Evolutionary conservation across 2,797 vertebrate genomes (phyloP), one percentile per base, ranked within the genome.

Genomic region (Hippocampus kuda): DNA sequence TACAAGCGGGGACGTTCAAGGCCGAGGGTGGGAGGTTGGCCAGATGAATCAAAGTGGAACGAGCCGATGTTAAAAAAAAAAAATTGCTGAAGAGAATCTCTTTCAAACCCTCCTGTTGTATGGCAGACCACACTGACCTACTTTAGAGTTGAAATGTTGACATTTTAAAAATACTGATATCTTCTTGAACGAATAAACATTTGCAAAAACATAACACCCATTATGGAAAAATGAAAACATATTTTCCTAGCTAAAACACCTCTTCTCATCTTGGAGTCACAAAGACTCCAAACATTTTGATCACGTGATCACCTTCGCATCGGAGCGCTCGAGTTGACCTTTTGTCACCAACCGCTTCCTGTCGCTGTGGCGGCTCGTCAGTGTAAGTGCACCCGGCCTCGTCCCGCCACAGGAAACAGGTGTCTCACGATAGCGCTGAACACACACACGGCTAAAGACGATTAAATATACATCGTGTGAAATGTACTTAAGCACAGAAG

Each of bases 341-440:
- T 49, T 66, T 66, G 24, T 38, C 6, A 24, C 41, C 16, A 51
- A 66, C 16, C 48, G 5, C 65, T 53, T 66, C 65, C 65, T 66
- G 65, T 51, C 3, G 6, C 41, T 5, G 18, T 2, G 27, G 16
- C 7, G 1, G 3, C 30, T 62, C 20, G 48, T 41, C 60, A 11
- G 34, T 15, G 16, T 26, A 16, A 15, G 24, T 3, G 13, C 22
- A 5, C 22, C 7, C n/a, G 5, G 12, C 62, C 41, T 64, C 41
- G n/a, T 16, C 16, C 27, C 59, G 16, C 30, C 49, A 30, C 63
- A 65, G 63, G 63, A 65, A 48, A 4, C 63, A 20, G 63, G 63
- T 48, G 15, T 65, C 24, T 26, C 44, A 18, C 12, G 6, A 60
- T 60, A 1, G 24, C 27, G 16, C 1, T 60, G 6, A 34, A 60